Percentiles rank a stretch among this genome's conserved stretches.
Evolutionary conservation across 2,797 vertebrate species (phyloP).

Genomic region (Cichlasoma orientale): DNA sequence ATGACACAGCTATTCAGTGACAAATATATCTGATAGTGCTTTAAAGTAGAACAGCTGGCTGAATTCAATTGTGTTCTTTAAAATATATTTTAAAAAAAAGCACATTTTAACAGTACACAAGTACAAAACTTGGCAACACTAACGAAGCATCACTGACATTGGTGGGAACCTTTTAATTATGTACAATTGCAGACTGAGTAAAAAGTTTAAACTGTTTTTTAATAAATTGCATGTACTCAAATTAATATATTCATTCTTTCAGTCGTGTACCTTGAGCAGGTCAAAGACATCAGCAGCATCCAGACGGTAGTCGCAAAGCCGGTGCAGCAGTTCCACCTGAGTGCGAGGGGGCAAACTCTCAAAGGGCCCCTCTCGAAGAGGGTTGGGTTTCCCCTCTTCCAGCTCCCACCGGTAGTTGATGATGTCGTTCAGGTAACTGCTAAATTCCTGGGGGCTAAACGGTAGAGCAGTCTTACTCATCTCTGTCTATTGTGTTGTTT

Average conservation of each 20-base stretch:
- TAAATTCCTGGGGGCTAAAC: slow-evolving; percentile 88
- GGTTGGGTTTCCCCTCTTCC: slow-evolving; percentile 97
- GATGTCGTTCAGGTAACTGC: slow-evolving; percentile 96
- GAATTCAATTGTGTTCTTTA: neutral
- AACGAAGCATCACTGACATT: neutral
- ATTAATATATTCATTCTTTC: neutral
- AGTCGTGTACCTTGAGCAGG: slow-evolving; percentile 89
- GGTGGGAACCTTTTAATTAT: neutral
- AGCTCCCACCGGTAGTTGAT: slow-evolving; percentile 98
- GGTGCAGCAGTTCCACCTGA: slow-evolving; percentile 93
- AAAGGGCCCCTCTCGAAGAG: slow-evolving; percentile 86
- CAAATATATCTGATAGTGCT: neutral
- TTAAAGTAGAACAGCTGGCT: neutral
- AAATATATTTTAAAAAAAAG: too few relatives aligned
- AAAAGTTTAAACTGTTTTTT: too few relatives aligned
- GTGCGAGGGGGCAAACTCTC: slow-evolving; percentile 88
- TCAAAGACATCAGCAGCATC: slow-evolving; percentile 98
- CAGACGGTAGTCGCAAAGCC: slow-evolving; percentile 95
- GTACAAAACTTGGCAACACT: neutral
- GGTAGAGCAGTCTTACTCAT: neutral
- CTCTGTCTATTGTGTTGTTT: neutral
- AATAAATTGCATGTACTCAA: too few relatives aligned
- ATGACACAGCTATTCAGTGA: neutral
- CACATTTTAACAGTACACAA: neutral
- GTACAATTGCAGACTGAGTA: neutral